Percentiles rank a stretch among this genome's conserved stretches.
These are phyloP conservation scores for Heliconius eleuchia DNA, from an alignment of 1,140 invertebrate species.

Conservation along the genomic window DNA sequence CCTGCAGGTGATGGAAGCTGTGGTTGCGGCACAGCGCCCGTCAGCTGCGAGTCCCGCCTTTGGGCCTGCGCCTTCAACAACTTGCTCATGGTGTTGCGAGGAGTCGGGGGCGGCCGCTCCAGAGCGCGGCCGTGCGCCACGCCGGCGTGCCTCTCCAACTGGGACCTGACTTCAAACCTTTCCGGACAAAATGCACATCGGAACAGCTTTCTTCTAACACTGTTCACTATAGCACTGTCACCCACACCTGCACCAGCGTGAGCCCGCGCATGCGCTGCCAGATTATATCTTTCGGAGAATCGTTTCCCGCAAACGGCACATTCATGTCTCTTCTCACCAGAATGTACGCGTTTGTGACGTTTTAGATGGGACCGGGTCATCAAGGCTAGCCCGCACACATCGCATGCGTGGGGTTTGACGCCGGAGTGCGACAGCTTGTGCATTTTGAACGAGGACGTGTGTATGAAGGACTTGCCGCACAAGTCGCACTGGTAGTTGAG, in stretches of 20 bases:
- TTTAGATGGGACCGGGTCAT: conserved; percentile 85
- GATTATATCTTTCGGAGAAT: conserved; percentile 83
- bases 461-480: conserved; percentile 86
- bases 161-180: conserved; percentile 67
- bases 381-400: conserved; percentile 82
- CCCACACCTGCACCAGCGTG: conserved; percentile 26
- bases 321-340: conserved; percentile 83
- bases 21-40: too few relatives aligned
- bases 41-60: conserved; percentile 36
- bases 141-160: conserved; percentile 74
- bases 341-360: conserved; percentile 84
- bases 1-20: too few relatives aligned
- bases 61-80: conserved; percentile 73
- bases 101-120: conserved; percentile 70
- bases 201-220: conserved; percentile 52
- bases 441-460: conserved; percentile 87
- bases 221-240: too few relatives aligned
- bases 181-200: conserved; percentile 72
- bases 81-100: conserved; percentile 79
- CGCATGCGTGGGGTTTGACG: conserved; percentile 84
- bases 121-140: conserved; percentile 66
- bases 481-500: conserved; percentile 85
- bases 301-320: conserved; percentile 83
- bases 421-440: conserved; percentile 85
- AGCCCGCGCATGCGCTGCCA: conserved; percentile 56